These are phyloP conservation scores for Andrena dorsata DNA, from an alignment of 2,888 invertebrate species.

Conservation along the genomic window DNA sequence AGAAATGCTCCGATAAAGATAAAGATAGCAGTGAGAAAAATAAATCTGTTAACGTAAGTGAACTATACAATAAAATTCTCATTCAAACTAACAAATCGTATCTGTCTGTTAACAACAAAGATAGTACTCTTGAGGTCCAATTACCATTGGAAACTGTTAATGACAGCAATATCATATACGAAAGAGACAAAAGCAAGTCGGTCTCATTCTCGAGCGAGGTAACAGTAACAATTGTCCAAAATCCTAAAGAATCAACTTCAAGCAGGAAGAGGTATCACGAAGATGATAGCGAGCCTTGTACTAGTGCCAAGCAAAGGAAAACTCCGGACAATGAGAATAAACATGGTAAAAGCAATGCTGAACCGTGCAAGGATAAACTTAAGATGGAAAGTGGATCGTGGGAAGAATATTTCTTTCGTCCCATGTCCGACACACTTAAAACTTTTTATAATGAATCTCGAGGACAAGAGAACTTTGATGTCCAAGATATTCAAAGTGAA, in stretches of 20 bases:
- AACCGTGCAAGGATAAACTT: not conserved
- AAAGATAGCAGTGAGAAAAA: not conserved
- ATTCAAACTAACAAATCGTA: not conserved
- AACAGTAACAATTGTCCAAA: not conserved
- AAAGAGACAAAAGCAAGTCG: constrained; percentile 31
- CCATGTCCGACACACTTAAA: constrained; percentile 86
- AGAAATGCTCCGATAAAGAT: not conserved
- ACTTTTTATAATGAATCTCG: constrained; percentile 89
- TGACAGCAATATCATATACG: not conserved
- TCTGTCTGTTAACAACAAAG: not conserved
- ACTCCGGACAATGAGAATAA: not conserved
- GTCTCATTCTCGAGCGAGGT: constrained; percentile 31
- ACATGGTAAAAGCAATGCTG: not conserved
- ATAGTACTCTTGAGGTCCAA: not conserved
- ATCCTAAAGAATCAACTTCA: not conserved
- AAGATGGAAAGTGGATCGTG: constrained; percentile 38
- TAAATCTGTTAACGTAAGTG: not conserved
- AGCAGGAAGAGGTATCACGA: constrained; percentile 38
- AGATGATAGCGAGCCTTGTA: constrained; percentile 17
- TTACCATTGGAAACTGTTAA: not conserved
- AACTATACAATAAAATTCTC: not conserved
- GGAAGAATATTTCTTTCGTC: constrained; percentile 73
- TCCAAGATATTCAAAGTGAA: constrained; percentile 86
- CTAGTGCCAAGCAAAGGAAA: constrained; percentile 6
- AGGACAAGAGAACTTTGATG: constrained; percentile 88